phyloP scores from a whole-genome alignment of 2,888 invertebrate species.

The Pseudococcus viburni region DNA sequence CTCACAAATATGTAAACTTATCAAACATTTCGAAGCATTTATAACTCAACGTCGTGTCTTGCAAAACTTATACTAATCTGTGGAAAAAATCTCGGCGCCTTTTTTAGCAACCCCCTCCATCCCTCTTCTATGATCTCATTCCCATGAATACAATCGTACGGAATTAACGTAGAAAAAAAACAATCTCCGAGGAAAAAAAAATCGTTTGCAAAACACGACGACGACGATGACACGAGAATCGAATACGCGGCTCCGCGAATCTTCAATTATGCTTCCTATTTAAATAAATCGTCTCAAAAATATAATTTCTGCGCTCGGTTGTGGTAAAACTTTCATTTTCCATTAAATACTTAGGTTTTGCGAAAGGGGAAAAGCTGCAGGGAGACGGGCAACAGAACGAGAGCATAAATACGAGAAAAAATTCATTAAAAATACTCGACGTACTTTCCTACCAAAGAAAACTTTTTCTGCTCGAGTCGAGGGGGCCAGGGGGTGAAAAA shows the following conservation, averaged over 20 bases:
- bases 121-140: neutral
- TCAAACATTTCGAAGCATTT: conserved; percentile 1
- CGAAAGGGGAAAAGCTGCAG: neutral
- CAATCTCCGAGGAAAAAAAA: neutral
- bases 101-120: neutral
- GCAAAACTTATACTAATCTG: neutral
- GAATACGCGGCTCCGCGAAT: conserved; percentile 30
- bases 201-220: neutral
- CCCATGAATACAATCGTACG: neutral
- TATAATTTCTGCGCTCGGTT: conserved; percentile 40
- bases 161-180: neutral
- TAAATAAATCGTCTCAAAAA: conserved; percentile 44
- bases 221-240: conserved; percentile 18
- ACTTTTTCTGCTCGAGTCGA: neutral
- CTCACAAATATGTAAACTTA: too few relatives aligned
- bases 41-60: conserved; percentile 9
- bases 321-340: conserved; percentile 37
- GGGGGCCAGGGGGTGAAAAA: neutral
- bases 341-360: neutral
- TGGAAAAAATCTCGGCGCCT: neutral
- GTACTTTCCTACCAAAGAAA: neutral
- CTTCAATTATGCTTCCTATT: conserved; percentile 44
- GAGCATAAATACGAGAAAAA: neutral
- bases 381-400: neutral
- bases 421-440: conserved; percentile 45